These are phyloP conservation scores for Trichonephila inaurata DNA, from an alignment of 1,140 invertebrate genomes.

Conservation along the genomic window DNA sequence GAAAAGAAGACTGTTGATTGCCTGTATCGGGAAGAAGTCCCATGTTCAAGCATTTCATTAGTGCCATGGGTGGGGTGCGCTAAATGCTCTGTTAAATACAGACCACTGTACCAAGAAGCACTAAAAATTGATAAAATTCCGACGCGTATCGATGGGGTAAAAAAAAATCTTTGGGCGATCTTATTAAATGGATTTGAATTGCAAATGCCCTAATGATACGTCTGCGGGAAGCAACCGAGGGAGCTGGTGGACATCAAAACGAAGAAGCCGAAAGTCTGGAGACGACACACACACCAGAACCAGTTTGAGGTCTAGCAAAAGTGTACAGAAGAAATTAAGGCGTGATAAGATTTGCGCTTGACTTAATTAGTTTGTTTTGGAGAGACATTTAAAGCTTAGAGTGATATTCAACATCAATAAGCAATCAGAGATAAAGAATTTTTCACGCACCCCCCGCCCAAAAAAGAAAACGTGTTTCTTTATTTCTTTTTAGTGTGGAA, in stretches of 20 bases:
- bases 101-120: neutral
- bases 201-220: constrained; percentile 44
- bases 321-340: constrained; percentile 1
- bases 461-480: neutral
- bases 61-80: neutral
- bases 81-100: neutral
- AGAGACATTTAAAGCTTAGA: neutral
- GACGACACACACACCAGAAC: neutral
- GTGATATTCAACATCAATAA: neutral
- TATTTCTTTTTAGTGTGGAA: neutral
- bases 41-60: neutral
- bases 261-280: neutral
- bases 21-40: neutral
- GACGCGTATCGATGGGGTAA: neutral
- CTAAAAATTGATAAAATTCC: constrained; percentile 3
- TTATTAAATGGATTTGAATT: constrained; percentile 33
- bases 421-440: neutral
- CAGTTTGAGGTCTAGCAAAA: neutral
- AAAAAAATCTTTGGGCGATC: neutral
- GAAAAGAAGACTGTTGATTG: neutral
- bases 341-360: constrained; percentile 10
- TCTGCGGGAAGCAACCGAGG: neutral
- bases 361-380: constrained; percentile 2
- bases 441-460: too few species aligned
- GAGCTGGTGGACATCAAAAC: neutral